A percentile compares a stretch with the other conserved stretches of the same genome.
phyloP scores from a whole-genome alignment of 2,113 vertebrate species.

The Pelobates fuscus region DNA sequence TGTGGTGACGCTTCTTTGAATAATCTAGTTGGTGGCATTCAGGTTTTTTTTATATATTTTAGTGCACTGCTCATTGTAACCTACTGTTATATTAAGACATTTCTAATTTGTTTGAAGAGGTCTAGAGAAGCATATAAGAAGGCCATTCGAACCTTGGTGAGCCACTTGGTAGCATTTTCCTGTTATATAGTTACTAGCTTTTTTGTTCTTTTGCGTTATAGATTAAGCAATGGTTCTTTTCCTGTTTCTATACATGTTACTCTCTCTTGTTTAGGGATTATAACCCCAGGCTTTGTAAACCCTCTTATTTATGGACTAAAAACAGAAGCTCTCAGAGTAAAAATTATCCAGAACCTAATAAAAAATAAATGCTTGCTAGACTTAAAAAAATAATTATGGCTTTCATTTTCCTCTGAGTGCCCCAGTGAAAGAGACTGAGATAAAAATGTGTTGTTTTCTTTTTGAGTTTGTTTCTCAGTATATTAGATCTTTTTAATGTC shows the following conservation, averaged over 20 bases:
- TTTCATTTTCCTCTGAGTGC: no score
- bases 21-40: neutral
- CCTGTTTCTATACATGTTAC: neutral
- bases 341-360: neutral
- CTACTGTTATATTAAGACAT: slow-evolving; percentile 3
- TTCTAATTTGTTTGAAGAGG: neutral
- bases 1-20: neutral
- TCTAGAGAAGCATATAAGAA: neutral
- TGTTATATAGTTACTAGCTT: neutral
- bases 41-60: neutral
- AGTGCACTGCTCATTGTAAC: neutral
- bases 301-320: slow-evolving; percentile 10
- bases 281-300: neutral
- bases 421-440: no score
- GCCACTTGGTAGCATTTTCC: slow-evolving; percentile 3
- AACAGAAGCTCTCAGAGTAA: slow-evolving; percentile 1
- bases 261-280: neutral
- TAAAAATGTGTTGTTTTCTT: no score
- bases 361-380: no score
- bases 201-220: neutral
- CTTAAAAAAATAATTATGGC: no score
- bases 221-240: neutral
- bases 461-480: no score
- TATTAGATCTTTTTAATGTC: no score
- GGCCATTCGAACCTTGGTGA: slow-evolving; percentile 9